Base-by-base conservation (phyloP, 2,888 invertebrate species). In the Acronicta psi region DNA sequence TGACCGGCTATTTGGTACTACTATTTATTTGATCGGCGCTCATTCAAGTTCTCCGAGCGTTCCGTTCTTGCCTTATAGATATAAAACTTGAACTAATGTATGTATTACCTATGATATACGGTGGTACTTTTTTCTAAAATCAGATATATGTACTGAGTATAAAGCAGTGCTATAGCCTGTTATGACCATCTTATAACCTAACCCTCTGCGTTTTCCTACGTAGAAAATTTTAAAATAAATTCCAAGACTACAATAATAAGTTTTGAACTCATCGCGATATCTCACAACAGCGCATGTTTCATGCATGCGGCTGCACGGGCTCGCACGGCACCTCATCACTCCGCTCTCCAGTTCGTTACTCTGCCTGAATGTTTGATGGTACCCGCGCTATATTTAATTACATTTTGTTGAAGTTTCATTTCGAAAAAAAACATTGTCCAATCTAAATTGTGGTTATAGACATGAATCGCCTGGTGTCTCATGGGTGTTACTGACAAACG, bases 191-290 rank as follows among this genome's bases (percentile, higher is more conserved):
- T 20, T 2, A 20, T n/a, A n/a, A n/a, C n/a, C n/a, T n/a, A n/a
- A n/a, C 7, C 23, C 23, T 23, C 1, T 23, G 23, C 23, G n/a
- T 23, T 23, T 25, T 2, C 6, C 14, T 31, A 29, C 47, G n/a
- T 18, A 9, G 14, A 29, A 37, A 49, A 42, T 50, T 70, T 69
- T 43, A 50, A 59, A 69, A 52, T 8, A 46, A 67, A 53, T 59
- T 70, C 47, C 49, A 46, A 42, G 52, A 70, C 29, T 36, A 13
- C 13, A 31, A 46, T 42, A 54, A 57, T 69, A 69, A 69, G 42
- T 66, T 41, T 71, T 61, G 57, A 71, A 54, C 46, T 62, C 50
- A 67, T 65, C 44, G 58, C 37, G 37, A 62, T 57, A 55, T 34
- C 45, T 40, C 60, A 55, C 61, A 67, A 57, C 43, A 49, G 29